Evolutionary conservation across 2,113 vertebrate species (phyloP).

Genomic region (Alligator mississippiensis): DNA sequence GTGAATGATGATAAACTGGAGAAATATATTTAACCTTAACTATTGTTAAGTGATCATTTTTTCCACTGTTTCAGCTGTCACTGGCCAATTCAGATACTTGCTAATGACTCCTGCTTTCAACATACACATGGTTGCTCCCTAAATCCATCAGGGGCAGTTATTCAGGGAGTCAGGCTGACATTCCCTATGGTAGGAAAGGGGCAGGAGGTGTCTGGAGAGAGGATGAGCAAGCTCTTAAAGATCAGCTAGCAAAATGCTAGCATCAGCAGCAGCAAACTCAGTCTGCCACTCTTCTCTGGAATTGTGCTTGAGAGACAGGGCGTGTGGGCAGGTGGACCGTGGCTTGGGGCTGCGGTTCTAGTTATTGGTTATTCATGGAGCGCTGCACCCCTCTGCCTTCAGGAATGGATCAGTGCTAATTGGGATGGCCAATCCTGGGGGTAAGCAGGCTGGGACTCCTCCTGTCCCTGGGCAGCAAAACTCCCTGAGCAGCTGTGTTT

Average conservation of each 20-base stretch:
- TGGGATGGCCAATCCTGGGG: rapidly evolving
- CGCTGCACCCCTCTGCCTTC: not conserved
- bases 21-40: conserved; percentile 55
- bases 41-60: conserved; percentile 36
- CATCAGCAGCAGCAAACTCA: rapidly evolving
- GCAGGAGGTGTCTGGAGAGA: not conserved
- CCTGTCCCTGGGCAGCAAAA: no score
- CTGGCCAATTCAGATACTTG: conserved; percentile 24
- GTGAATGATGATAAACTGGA: conserved; percentile 24
- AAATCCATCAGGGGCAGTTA: conserved; percentile 29
- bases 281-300: rapidly evolving
- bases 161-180: not conserved
- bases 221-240: not conserved
- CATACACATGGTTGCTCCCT: conserved; percentile 13
- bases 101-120: conserved; percentile 38
- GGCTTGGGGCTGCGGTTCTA: not conserved
- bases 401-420: not conserved
- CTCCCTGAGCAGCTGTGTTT: no score
- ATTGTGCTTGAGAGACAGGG: not conserved
- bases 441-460: no score
- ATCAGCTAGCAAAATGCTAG: not conserved
- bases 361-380: rapidly evolving
- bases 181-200: not conserved
- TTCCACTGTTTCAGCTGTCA: conserved; percentile 44
- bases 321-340: rapidly evolving